These are phyloP conservation scores for Agrotis exclamationis DNA, from an alignment of 2,888 invertebrate species.

Conservation along the genomic window DNA sequence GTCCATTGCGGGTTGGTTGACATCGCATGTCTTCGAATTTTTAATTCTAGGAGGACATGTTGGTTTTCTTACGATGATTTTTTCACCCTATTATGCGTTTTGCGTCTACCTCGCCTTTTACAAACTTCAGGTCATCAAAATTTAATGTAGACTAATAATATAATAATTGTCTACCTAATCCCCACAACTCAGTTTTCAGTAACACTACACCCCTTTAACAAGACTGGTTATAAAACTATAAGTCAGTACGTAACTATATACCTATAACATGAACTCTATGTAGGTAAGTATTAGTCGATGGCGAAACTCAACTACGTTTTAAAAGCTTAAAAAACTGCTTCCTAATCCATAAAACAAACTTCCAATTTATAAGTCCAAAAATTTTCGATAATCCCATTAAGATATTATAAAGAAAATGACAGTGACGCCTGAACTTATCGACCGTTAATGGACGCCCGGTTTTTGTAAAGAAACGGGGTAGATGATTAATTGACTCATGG, in stretches of 20 bases:
- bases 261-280: not conserved
- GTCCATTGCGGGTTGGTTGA: no score
- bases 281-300: not conserved
- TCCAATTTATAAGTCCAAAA: not conserved
- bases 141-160: no score
- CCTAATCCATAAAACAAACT: not conserved
- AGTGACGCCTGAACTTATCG: constrained; percentile 12
- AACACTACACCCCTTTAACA: not conserved
- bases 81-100: not conserved
- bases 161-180: not conserved
- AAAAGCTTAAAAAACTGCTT: no score
- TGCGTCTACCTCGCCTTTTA: not conserved
- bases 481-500: constrained; percentile 11
- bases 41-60: no score
- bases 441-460: constrained; percentile 27
- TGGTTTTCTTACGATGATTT: no score
- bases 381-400: constrained; percentile 18
- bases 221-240: not conserved
- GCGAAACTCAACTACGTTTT: not conserved
- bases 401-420: constrained; percentile 20
- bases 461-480: constrained; percentile 4
- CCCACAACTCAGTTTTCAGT: not conserved
- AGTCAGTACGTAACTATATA: no score
- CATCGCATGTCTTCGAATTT: no score
- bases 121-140: not conserved